phyloP scores from a whole-genome alignment of 2,888 invertebrate genomes.

The Xylota sylvarum region DNA sequence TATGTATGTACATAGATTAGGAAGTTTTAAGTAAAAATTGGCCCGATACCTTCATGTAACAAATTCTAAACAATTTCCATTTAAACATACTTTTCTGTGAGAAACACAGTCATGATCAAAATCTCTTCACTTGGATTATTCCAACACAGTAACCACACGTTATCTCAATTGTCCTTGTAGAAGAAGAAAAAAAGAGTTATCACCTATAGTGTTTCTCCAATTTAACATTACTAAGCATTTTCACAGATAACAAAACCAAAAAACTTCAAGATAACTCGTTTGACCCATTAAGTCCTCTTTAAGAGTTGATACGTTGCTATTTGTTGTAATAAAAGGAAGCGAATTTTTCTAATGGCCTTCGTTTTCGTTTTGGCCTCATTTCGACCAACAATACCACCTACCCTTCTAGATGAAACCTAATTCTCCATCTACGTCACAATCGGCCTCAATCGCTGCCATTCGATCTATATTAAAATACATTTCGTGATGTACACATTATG shows the following conservation, averaged over 20 bases:
- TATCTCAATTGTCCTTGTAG: neutral
- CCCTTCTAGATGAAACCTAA: neutral
- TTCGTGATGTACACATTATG: slow-evolving; percentile 57
- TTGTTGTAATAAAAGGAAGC: slow-evolving; percentile 14
- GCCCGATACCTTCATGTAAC: no score
- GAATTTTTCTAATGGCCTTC: slow-evolving; percentile 9
- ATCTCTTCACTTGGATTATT: no score
- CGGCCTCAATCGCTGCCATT: slow-evolving; percentile 48
- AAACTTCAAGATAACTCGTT: slow-evolving; percentile 3
- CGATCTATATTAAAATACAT: slow-evolving; percentile 63
- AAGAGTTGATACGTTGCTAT: slow-evolving; percentile 9
- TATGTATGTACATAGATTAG: no score
- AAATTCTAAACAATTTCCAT: no score
- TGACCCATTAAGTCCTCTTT: slow-evolving; percentile 31
- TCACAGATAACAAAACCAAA: neutral
- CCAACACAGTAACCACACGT: neutral
- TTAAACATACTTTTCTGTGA: no score
- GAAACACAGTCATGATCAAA: no score
- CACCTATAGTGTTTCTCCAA: neutral
- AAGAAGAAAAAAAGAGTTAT: neutral
- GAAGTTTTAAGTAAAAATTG: no score
- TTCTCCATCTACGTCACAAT: neutral
- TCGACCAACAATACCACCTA: neutral
- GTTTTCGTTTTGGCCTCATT: slow-evolving; percentile 3
- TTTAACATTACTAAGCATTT: neutral